A percentile compares a stretch with the other conserved stretches of the same genome.
Conservation (phyloP, 2,797 vertebrate genomes). For the Hemitrygon akajei region DNA sequence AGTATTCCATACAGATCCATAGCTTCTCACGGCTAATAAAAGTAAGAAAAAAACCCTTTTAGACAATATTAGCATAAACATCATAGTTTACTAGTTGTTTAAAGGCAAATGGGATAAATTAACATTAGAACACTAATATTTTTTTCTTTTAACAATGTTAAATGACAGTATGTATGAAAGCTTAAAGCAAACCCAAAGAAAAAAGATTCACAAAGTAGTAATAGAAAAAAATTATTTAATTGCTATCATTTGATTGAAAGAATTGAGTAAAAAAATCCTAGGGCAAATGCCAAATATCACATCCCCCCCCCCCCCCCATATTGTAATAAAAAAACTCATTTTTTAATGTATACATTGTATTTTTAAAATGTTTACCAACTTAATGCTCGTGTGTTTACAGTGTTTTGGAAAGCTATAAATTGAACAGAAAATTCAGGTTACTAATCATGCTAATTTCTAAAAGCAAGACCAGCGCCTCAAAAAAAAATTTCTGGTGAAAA, state of each 20-base stretch:
- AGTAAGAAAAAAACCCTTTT: neutral
- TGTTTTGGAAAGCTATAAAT: neutral
- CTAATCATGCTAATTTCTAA: neutral
- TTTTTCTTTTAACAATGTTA: neutral
- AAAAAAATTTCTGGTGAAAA: neutral
- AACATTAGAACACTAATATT: neutral
- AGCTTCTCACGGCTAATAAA: constrained; percentile 85
- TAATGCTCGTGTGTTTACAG: too few species aligned
- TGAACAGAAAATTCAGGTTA: neutral
- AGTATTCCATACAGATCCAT: constrained; percentile 99
- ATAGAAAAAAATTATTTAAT: neutral
- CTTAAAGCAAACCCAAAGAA: neutral
- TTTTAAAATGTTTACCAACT: neutral
- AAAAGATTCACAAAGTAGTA: neutral
- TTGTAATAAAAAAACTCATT: neutral
- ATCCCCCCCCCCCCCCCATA: neutral
- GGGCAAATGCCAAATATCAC: too few species aligned
- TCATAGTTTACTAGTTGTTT: neutral
- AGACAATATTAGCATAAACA: neutral
- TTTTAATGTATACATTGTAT: neutral
- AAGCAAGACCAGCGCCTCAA: neutral
- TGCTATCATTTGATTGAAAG: neutral
- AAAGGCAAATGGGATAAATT: neutral
- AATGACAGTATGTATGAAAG: neutral
- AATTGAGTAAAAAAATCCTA: neutral